These are phyloP conservation scores for Sinocyclocheilus anophthalmus DNA, from an alignment of 2,113 vertebrate genomes.

Conservation along the genomic window DNA sequence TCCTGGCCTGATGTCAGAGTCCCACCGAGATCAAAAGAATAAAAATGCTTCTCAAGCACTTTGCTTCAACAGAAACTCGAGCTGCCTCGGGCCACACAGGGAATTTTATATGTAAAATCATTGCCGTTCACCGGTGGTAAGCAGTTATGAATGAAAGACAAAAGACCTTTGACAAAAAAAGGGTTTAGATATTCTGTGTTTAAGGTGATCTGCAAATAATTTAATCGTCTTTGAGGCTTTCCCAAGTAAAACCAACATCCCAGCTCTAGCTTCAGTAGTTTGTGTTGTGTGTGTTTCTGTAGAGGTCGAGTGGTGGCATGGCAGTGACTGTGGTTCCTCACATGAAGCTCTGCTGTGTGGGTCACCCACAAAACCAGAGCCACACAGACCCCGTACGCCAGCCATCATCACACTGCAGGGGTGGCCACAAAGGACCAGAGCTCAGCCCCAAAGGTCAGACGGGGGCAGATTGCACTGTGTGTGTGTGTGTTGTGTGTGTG, in stretches of 20 bases:
- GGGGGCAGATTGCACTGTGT: no score
- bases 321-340: conserved; percentile 73
- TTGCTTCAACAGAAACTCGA: conserved; percentile 47
- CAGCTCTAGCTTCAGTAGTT: background rate
- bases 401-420: conserved; percentile 84
- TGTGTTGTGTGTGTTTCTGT: conserved; percentile 45
- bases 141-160: conserved; percentile 28
- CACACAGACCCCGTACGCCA: conserved; percentile 77
- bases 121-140: background rate
- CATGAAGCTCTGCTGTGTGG: conserved; percentile 76
- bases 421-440: no score
- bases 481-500: no score
- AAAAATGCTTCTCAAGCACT: conserved; percentile 44
- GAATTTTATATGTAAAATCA: conserved; percentile 37
- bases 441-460: conserved; percentile 83
- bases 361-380: conserved; percentile 79
- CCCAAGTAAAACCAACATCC: background rate
- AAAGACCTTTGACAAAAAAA: background rate
- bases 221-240: background rate
- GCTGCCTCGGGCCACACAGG: conserved; percentile 37
- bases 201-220: background rate
- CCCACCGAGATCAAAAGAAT: conserved; percentile 52
- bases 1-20: conserved; percentile 58
- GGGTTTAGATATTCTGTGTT: background rate
- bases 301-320: conserved; percentile 79